Percentiles rank a stretch among this genome's conserved stretches.
phyloP scores from a whole-genome alignment of 2,888 invertebrate species.

The Gortyna flavago region DNA sequence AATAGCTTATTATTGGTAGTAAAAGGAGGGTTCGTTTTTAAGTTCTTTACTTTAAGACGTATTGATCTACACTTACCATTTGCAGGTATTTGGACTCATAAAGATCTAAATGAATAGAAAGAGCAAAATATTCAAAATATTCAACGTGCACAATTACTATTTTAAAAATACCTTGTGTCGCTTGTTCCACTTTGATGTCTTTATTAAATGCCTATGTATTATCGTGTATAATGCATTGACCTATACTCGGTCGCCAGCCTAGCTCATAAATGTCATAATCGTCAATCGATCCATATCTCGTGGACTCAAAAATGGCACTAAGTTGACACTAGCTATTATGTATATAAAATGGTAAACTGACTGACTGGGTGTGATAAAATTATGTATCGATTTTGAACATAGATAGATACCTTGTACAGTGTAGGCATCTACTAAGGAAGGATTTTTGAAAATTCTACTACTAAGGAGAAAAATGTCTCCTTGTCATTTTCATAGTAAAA shows the following conservation, averaged over 20 bases:
- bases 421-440: too few species aligned
- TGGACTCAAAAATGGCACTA: constrained; percentile 16
- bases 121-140: too few species aligned
- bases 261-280: constrained; percentile 29
- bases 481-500: neutral
- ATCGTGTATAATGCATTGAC: constrained; percentile 1
- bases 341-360: neutral
- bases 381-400: too few species aligned
- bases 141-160: neutral
- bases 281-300: constrained; percentile 11
- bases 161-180: neutral
- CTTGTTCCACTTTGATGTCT: constrained; percentile 1
- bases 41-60: neutral
- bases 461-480: too few species aligned
- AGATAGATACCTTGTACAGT: too few species aligned
- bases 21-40: constrained; percentile 31
- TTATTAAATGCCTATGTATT: neutral
- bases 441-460: too few species aligned
- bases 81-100: neutral
- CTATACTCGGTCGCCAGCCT: neutral
- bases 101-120: neutral
- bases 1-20: constrained; percentile 40
- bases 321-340: neutral
- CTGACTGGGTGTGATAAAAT: neutral
- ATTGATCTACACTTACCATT: neutral